These are phyloP conservation scores for Plectropomus leopardus DNA, from an alignment of 2,113 vertebrate genomes.

Conservation along the genomic window DNA sequence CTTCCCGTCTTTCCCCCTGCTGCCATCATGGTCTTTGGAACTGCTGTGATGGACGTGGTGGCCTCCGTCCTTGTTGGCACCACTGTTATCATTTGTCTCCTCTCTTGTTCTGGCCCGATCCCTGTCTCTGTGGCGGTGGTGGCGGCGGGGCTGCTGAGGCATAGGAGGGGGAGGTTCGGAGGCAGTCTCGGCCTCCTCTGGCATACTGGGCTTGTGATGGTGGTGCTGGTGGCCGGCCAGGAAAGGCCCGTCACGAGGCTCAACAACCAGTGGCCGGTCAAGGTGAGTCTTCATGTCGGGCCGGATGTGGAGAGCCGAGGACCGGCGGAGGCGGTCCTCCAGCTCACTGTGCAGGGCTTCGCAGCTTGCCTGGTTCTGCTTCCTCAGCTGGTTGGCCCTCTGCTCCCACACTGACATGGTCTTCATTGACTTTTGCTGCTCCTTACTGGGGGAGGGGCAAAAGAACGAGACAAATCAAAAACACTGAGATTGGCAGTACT, in stretches of 20 bases:
- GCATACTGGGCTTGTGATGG: slow-evolving; percentile 62
- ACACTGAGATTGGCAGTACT: neutral
- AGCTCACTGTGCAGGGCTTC: slow-evolving; percentile 93
- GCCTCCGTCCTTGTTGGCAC: slow-evolving; percentile 83
- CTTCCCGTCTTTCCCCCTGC: slow-evolving; percentile 84
- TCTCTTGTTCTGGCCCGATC: slow-evolving; percentile 81
- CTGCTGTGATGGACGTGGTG: slow-evolving; percentile 89
- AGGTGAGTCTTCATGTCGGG: slow-evolving; percentile 95
- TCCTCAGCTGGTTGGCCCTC: slow-evolving; percentile 92
- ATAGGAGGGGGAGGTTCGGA: slow-evolving; percentile 36
- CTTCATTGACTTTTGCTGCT: slow-evolving; percentile 92
- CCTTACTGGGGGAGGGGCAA: slow-evolving; percentile 84
- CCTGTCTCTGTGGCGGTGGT: slow-evolving; percentile 87
- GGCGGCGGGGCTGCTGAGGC: slow-evolving; percentile 80
- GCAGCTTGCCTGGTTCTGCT: slow-evolving; percentile 92
- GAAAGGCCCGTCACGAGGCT: slow-evolving; percentile 76
- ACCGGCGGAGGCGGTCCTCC: slow-evolving; percentile 87
- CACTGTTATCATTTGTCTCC: slow-evolving; percentile 78
- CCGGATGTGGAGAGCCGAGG: slow-evolving; percentile 88
- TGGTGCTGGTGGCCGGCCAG: slow-evolving; percentile 67
- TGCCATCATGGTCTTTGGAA: slow-evolving; percentile 87
- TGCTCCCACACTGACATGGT: slow-evolving; percentile 96
- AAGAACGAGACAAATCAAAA: slow-evolving; percentile 29
- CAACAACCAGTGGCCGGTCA: slow-evolving; percentile 93
- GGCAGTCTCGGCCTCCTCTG: slow-evolving; percentile 70